These are phyloP conservation scores for Scaptomyza tumidula DNA, from an alignment of 2,888 invertebrate genomes.

Conservation along the genomic window DNA sequence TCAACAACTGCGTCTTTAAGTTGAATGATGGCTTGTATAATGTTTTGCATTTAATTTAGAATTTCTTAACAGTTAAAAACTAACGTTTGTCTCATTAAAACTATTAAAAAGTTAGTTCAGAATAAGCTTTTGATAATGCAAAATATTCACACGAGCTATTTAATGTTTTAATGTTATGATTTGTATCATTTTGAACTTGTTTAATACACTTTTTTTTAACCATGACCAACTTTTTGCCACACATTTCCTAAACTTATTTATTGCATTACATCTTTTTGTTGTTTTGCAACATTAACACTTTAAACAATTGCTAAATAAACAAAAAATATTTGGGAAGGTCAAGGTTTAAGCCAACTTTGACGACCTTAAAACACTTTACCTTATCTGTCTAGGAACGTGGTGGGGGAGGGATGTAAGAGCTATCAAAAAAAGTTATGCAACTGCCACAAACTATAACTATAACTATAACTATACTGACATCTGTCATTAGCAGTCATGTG, in stretches of 20 bases:
- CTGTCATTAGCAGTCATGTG: constrained; percentile 55
- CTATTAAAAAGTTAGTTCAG: no score
- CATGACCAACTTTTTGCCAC: background rate
- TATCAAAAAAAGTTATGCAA: constrained; percentile 30
- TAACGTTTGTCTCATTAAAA: background rate
- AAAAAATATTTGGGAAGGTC: constrained; percentile 2
- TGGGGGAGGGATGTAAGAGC: background rate
- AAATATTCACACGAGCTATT: no score
- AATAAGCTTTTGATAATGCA: no score
- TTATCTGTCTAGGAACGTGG: background rate
- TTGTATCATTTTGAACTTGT: background rate
- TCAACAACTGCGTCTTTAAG: constrained; percentile 47
- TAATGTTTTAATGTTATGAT: no score
- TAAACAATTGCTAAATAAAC: background rate
- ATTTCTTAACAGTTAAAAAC: constrained; percentile 10
- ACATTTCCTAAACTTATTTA: background rate
- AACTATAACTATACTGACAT: constrained; percentile 42
- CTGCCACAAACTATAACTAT: background rate
- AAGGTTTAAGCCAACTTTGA: constrained; percentile 10
- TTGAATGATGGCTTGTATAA: constrained; percentile 61
- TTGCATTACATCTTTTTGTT: background rate
- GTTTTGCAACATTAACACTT: background rate
- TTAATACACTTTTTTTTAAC: background rate
- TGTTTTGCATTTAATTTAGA: constrained; percentile 28
- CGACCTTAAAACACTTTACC: constrained; percentile 27